These are phyloP conservation scores for Fulica atra DNA, from an alignment of 2,113 vertebrate genomes.

Conservation along the genomic window DNA sequence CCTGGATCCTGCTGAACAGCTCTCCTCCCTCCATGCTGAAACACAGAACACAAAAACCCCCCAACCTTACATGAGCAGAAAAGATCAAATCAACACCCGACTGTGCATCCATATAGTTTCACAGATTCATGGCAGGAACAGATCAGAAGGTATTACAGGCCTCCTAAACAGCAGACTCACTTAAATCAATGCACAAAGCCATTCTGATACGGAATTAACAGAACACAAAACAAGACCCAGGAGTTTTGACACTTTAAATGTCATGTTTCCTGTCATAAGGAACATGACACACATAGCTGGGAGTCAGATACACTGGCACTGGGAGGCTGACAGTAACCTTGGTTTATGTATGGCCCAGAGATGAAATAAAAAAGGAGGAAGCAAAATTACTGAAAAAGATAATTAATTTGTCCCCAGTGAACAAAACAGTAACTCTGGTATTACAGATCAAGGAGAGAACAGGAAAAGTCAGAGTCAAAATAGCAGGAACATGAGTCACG, in stretches of 20 bases:
- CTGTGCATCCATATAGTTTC: neutral
- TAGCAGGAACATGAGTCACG: neutral
- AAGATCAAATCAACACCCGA: neutral
- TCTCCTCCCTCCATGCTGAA: conserved; percentile 98
- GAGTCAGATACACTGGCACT: neutral
- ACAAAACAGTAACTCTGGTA: neutral
- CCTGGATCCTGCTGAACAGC: conserved; percentile 95
- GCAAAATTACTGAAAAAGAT: neutral
- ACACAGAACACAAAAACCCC: conserved; percentile 8
- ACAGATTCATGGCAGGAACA: neutral
- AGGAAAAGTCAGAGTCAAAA: neutral
- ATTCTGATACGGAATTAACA: neutral
- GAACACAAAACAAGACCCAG: neutral
- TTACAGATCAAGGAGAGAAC: neutral
- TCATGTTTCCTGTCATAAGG: neutral
- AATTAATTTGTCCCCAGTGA: neutral
- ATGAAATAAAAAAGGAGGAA: neutral
- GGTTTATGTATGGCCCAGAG: neutral
- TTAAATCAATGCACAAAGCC: neutral
- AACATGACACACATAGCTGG: neutral
- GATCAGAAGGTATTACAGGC: neutral
- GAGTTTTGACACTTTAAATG: neutral
- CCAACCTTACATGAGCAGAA: neutral
- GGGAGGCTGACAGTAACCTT: neutral
- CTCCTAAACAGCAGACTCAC: neutral